phyloP scores from a whole-genome alignment of 2,797 vertebrate genomes.

The Hyperoplus lanceolatus region DNA sequence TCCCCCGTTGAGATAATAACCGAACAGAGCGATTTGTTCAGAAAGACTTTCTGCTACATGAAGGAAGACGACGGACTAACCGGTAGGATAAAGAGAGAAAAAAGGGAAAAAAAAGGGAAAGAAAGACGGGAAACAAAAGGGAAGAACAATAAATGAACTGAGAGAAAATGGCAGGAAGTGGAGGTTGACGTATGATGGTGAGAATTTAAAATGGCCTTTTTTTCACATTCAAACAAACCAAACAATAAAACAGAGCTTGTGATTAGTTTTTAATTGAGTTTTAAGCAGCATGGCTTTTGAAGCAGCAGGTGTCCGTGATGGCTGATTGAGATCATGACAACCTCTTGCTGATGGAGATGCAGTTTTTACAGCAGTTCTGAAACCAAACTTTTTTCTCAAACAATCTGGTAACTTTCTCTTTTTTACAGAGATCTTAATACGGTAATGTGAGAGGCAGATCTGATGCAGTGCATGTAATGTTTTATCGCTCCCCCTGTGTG shows the following conservation, averaged over 20 bases:
- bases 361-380: constrained; percentile 4
- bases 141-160: constrained; percentile 16
- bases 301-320: constrained; percentile 35
- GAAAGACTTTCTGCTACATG: constrained; percentile 79
- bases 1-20: constrained; percentile 90
- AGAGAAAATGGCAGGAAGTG: constrained; percentile 36
- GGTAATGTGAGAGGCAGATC: neutral
- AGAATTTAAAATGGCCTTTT: constrained; percentile 19
- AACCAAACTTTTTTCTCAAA: constrained; percentile 17
- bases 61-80: constrained; percentile 58
- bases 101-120: constrained; percentile 16
- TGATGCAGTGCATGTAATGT: neutral
- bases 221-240: constrained; percentile 34
- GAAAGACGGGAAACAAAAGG: constrained; percentile 40
- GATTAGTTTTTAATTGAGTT: constrained; percentile 48
- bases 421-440: neutral
- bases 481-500: neutral
- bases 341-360: constrained; percentile 2
- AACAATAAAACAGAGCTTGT: constrained; percentile 25
- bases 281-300: constrained; percentile 38
- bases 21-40: constrained; percentile 78
- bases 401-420: constrained; percentile 1
- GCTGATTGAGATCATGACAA: too few relatives aligned
- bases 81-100: constrained; percentile 42
- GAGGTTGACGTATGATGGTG: constrained; percentile 3